Evolutionary conservation across 2,888 invertebrate species (phyloP).

Genomic region (Chloroclysta siterata): DNA sequence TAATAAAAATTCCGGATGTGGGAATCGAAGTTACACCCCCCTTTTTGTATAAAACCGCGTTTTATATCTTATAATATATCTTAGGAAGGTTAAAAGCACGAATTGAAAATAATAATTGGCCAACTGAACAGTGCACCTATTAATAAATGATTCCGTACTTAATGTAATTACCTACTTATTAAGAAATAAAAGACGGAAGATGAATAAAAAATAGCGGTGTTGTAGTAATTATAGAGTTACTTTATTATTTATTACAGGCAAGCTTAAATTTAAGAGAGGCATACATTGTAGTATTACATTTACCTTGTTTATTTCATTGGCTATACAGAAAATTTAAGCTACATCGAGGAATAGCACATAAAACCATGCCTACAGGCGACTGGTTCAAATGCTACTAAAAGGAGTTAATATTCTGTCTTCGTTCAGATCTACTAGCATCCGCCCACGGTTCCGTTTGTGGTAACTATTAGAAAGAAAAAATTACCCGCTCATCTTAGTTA

Average conservation of each 20-base stretch:
- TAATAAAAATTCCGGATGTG: conserved; percentile 12
- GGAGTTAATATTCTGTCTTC: too few species aligned
- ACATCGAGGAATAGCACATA: too few species aligned
- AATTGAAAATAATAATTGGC: conserved; percentile 1
- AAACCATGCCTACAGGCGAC: too few species aligned
- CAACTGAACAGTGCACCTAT: neutral
- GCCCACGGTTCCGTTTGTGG: too few species aligned
- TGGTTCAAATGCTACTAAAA: too few species aligned
- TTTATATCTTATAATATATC: neutral
- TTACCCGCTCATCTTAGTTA: too few species aligned
- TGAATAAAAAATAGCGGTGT: neutral
- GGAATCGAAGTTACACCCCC: conserved; percentile 9
- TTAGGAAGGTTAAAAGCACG: neutral
- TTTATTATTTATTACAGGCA: neutral
- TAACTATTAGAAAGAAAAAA: too few species aligned
- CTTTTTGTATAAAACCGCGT: conserved; percentile 5
- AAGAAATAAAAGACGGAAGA: neutral
- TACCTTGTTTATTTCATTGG: neutral
- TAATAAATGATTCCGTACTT: neutral
- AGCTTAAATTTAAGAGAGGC: neutral
- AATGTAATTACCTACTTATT: conserved; percentile 1
- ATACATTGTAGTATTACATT: neutral
- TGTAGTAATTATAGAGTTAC: neutral
- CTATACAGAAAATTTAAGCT: too few species aligned
- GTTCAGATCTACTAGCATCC: too few species aligned